A percentile compares a stretch with the other conserved stretches of the same genome.
These are phyloP conservation scores for Dynastes maya DNA, from an alignment of 2,888 invertebrate genomes.

Conservation along the genomic window DNA sequence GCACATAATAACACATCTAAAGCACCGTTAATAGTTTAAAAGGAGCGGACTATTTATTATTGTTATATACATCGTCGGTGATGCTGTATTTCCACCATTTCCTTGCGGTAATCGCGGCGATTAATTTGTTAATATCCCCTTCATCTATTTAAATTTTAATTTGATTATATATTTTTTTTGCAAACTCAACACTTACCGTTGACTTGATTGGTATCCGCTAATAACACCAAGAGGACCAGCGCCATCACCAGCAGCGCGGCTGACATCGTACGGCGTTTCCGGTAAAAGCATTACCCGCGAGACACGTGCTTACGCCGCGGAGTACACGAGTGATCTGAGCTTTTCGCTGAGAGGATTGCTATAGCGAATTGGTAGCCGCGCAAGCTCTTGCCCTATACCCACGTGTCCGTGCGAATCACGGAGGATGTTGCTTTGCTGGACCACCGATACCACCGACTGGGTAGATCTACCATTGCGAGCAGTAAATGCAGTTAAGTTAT, in stretches of 20 bases:
- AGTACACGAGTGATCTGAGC: constrained; percentile 60
- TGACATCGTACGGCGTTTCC: constrained; percentile 61
- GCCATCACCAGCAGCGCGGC: constrained; percentile 62
- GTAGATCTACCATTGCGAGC: constrained; percentile 4
- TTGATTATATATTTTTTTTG: neutral
- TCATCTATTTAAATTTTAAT: neutral
- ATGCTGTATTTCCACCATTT: neutral
- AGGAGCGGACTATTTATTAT: constrained; percentile 33
- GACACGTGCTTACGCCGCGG: constrained; percentile 58
- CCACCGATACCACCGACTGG: constrained; percentile 18
- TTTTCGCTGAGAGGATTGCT: constrained; percentile 53
- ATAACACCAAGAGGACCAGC: constrained; percentile 56
- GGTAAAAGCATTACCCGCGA: constrained; percentile 58
- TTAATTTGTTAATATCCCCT: neutral
- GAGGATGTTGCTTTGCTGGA: constrained; percentile 32
- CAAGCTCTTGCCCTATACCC: constrained; percentile 59
- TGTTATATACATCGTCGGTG: neutral
- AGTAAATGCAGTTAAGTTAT: neutral
- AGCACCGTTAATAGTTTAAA: constrained; percentile 35
- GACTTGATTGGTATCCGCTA: constrained; percentile 52
- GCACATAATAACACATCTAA: constrained; percentile 41
- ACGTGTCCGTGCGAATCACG: constrained; percentile 53
- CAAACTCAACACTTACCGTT: constrained; percentile 59
- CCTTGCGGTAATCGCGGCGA: neutral
- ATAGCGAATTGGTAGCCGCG: constrained; percentile 56